A percentile compares a stretch with the other conserved stretches of the same genome.
Conservation (phyloP, 1,140 invertebrate species). For the Drosophila willistoni region DNA sequence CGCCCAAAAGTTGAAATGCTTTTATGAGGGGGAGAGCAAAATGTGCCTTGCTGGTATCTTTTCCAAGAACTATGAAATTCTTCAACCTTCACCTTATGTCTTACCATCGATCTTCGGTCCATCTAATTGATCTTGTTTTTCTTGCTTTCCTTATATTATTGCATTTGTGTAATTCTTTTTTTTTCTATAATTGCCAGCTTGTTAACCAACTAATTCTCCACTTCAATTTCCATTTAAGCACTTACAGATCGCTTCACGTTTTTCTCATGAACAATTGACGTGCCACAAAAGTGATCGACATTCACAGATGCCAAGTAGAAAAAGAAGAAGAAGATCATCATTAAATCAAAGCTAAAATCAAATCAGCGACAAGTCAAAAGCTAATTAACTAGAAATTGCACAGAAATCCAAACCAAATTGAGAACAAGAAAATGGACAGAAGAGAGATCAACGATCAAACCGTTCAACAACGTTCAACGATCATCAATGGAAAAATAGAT, state of each 20-base stretch:
- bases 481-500: slow-evolving; percentile 12
- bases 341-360: slow-evolving; percentile 31
- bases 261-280: slow-evolving; percentile 1
- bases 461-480: not conserved
- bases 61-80: slow-evolving; percentile 1
- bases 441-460: not conserved
- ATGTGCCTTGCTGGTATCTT: not conserved
- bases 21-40: slow-evolving; percentile 10
- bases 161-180: not conserved
- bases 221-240: slow-evolving; percentile 20
- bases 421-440: slow-evolving; percentile 4
- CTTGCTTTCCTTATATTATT: not conserved
- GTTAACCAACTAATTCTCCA: slow-evolving; percentile 12
- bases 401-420: slow-evolving; percentile 9
- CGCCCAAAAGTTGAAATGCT: slow-evolving; percentile 19
- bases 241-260: not conserved
- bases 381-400: slow-evolving; percentile 50
- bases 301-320: slow-evolving; percentile 24
- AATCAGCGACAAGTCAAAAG: slow-evolving; percentile 47
- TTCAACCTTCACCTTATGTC: slow-evolving; percentile 1
- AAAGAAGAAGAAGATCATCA: slow-evolving; percentile 30
- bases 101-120: not conserved
- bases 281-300: slow-evolving; percentile 12
- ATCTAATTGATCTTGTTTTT: slow-evolving; percentile 10
- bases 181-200: slow-evolving; percentile 9